Base-by-base conservation (phyloP, 2,113 vertebrate genomes). In the Phycodurus eques region DNA sequence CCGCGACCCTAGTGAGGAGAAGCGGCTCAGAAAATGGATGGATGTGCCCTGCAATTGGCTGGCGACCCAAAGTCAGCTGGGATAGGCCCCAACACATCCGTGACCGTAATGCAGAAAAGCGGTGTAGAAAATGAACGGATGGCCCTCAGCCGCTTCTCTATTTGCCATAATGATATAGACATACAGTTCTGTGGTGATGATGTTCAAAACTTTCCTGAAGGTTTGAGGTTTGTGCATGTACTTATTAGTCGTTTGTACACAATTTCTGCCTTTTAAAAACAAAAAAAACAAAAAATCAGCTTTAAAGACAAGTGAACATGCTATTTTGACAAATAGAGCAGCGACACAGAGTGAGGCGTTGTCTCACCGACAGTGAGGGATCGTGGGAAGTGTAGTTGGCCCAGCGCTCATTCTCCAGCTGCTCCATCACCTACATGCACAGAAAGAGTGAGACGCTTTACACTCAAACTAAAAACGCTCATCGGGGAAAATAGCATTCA, bases 331-430 rank as follows among this genome's bases (percentile, higher is more conserved):
- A 20, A 59, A 60, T 78, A 82, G n/a, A 68, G 42, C 44, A 47
- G 66, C 65, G 49, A 33, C 1, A 1, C 13, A 68, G 46, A 42
- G 67, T 80, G 77, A 70, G 75, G 68, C 42, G 51, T 80, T 61
- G 79, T 85, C 92, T 92, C 95, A 99, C 98, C 94, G 93, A 86
- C 80, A 96, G 95, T 8, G 94, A 92, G 68, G 96, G 92, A 89
- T 97, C 96, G 0, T 96, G 96, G 87, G 94, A 96, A 83, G 95
- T 94, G 79, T 94, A 94, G 0, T 87, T 90, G 42, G 97, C 96
- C 96, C 97, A 99, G 54, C 96, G 95, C 78, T 99, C 97, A n/a
- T 94, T 98, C 80, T 99, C 98, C 91, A 99, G 91, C 69, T 99
- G 97, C 63, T 99, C 98, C 95, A 96, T 98, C 82, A 98, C 97